A percentile compares a stretch with the other conserved stretches of the same genome.
Conservation (phyloP, 1,140 invertebrate genomes). For the Drosophila suzukii region DNA sequence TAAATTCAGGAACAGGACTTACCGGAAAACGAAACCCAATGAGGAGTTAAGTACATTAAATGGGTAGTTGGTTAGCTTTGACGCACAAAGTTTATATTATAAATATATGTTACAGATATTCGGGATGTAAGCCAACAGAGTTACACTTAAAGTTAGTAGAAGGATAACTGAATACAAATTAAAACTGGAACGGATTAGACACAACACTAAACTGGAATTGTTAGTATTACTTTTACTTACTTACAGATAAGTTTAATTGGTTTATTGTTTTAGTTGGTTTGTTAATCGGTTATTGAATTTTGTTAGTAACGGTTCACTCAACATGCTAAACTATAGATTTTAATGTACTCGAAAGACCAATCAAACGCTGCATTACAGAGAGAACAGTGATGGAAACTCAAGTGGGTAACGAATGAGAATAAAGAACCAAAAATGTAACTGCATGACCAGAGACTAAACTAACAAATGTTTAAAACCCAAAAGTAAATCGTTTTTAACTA, state of each 20-base stretch:
- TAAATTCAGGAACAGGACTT: neutral
- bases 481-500: slow-evolving; percentile 28
- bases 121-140: slow-evolving; percentile 50
- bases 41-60: neutral
- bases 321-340: slow-evolving; percentile 73
- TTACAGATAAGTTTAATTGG: slow-evolving; percentile 47
- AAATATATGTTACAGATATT: slow-evolving; percentile 40
- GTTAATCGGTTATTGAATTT: slow-evolving; percentile 29
- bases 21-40: neutral
- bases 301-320: slow-evolving; percentile 59
- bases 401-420: slow-evolving; percentile 17
- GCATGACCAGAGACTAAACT: slow-evolving; percentile 79
- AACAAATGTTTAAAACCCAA: slow-evolving; percentile 53
- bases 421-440: slow-evolving; percentile 35
- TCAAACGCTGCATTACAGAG: slow-evolving; percentile 74
- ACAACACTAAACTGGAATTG: slow-evolving; percentile 56
- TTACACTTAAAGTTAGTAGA: slow-evolving; percentile 43
- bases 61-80: slow-evolving; percentile 7
- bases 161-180: slow-evolving; percentile 32
- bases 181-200: slow-evolving; percentile 44
- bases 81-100: neutral
- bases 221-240: slow-evolving; percentile 56
- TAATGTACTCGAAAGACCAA: slow-evolving; percentile 64
- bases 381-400: slow-evolving; percentile 36
- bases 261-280: slow-evolving; percentile 39